Evolutionary conservation across 2,888 invertebrate species (phyloP).

Genomic region (Mythimna albipuncta): DNA sequence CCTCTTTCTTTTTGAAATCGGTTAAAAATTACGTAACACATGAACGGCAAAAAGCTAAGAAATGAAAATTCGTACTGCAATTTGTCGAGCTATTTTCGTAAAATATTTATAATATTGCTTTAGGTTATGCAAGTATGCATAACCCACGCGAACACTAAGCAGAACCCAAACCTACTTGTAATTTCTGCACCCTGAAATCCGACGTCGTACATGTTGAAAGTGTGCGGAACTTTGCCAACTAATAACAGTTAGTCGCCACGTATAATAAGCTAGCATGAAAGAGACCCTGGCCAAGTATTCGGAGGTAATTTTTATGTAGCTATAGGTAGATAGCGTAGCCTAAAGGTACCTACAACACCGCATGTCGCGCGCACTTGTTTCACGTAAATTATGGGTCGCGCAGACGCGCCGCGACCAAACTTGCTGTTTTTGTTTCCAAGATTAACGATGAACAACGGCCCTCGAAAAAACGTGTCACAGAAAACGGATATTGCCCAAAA

Average conservation of each 20-base stretch:
- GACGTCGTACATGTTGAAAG: constrained; percentile 45
- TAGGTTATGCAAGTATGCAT: constrained; percentile 17
- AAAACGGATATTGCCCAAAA: constrained; percentile 86
- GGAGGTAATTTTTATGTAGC: constrained; percentile 73
- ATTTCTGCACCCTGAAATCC: constrained; percentile 43
- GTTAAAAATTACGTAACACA: constrained; percentile 4
- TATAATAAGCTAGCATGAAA: constrained; percentile 56
- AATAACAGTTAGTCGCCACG: constrained; percentile 51
- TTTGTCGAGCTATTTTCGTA: constrained; percentile 34
- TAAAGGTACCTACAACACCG: constrained; percentile 68
- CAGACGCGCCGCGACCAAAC: constrained; percentile 83
- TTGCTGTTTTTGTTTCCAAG: constrained; percentile 89
- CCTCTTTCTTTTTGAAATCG: neutral
- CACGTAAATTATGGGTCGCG: constrained; percentile 82
- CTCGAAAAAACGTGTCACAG: constrained; percentile 88
- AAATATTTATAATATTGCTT: constrained; percentile 42
- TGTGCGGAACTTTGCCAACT: constrained; percentile 58
- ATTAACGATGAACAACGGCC: constrained; percentile 89
- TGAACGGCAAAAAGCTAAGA: neutral
- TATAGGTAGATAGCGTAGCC: constrained; percentile 48
- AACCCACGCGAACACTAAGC: constrained; percentile 23
- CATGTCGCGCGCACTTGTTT: constrained; percentile 86
- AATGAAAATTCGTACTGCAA: constrained; percentile 15
- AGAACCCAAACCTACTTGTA: constrained; percentile 42
- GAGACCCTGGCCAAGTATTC: constrained; percentile 55